These are phyloP conservation scores for Thalassoma bifasciatum DNA, from an alignment of 2,113 vertebrate genomes.

Conservation along the genomic window DNA sequence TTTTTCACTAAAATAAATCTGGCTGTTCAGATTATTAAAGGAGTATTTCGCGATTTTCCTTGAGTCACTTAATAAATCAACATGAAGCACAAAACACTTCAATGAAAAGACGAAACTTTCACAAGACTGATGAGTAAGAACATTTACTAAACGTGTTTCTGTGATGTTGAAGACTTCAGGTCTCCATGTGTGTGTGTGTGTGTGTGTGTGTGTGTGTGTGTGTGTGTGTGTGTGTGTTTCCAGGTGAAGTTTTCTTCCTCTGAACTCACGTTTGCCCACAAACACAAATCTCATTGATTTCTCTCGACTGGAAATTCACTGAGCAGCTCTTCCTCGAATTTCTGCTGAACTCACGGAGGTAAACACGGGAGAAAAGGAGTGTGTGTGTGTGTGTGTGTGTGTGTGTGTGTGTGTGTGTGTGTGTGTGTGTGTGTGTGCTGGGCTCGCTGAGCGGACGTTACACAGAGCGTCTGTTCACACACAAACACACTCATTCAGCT, in stretches of 20 bases:
- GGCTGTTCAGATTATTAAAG: too few species aligned
- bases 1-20: too few species aligned
- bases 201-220: too few species aligned
- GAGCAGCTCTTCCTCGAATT: constrained; percentile 15
- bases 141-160: too few species aligned
- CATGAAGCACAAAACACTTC: too few species aligned
- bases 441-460: constrained; percentile 49
- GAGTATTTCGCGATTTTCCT: too few species aligned
- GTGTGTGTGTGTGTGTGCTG: neutral
- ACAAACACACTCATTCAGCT: constrained; percentile 49
- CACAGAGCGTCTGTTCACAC: constrained; percentile 56
- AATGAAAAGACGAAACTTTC: too few species aligned
- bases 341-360: neutral
- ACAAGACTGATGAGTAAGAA: too few species aligned
- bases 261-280: neutral
- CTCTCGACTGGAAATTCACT: neutral
- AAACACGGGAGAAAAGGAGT: neutral
- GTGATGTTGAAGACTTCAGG: too few species aligned
- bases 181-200: too few species aligned
- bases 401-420: constrained; percentile 20
- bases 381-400: constrained; percentile 26
- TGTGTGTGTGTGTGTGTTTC: too few species aligned
- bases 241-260: neutral
- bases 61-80: too few species aligned
- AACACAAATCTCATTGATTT: constrained; percentile 14